phyloP scores from a whole-genome alignment of 2,113 vertebrate species.

The Petromus typicus region DNA sequence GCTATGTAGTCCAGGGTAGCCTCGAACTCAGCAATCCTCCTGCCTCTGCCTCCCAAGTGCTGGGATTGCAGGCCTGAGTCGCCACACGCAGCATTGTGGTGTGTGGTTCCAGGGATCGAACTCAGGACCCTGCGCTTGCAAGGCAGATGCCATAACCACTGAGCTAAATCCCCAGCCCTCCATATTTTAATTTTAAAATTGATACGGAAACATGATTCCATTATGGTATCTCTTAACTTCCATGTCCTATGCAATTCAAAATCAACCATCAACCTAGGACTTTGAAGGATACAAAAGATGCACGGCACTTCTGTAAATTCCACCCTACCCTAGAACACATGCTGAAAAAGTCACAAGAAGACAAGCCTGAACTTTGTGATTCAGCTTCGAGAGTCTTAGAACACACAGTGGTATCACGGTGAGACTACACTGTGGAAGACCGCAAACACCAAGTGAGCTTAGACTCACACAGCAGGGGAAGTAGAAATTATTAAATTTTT shows the following conservation, averaged over 20 bases:
- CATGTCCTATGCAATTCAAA: not conserved
- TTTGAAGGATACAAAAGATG: not conserved
- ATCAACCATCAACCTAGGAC: not conserved
- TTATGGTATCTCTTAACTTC: not conserved
- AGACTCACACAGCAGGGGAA: not conserved
- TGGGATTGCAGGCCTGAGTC: no score
- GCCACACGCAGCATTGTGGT: no score
- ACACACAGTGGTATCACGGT: not conserved
- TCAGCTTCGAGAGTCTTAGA: not conserved
- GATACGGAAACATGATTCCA: not conserved
- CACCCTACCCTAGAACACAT: not conserved
- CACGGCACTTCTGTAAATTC: not conserved
- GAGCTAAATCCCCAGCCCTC: no score
- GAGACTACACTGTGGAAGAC: not conserved
- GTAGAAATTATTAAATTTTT: not conserved
- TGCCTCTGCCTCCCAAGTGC: no score
- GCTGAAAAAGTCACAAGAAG: not conserved
- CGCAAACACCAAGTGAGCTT: not conserved
- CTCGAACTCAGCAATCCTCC: no score
- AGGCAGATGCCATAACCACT: no score
- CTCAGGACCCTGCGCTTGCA: no score
- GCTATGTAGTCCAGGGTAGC: no score
- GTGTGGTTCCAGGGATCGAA: no score
- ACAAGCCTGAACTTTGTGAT: not conserved
- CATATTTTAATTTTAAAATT: constrained; percentile 39